These are phyloP conservation scores for Drosophila sulfurigaster DNA, from an alignment of 1,140 invertebrate species.

Conservation along the genomic window DNA sequence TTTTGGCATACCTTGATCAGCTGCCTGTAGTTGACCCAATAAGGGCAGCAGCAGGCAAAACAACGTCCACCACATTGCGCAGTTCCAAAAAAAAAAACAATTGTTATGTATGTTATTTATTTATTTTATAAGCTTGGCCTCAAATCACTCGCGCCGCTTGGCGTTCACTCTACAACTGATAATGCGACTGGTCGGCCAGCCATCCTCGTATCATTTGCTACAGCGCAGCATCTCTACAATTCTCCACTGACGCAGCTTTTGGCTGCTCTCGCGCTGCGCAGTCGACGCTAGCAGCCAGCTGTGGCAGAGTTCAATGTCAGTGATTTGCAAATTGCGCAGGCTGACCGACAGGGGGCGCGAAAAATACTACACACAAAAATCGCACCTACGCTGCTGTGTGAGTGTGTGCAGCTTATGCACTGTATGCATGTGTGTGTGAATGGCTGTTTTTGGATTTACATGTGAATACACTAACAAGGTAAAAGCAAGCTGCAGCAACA, in stretches of 20 bases:
- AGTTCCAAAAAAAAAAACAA: constrained; percentile 2
- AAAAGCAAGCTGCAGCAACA: neutral
- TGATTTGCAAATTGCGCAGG: constrained; percentile 39
- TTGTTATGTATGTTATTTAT: constrained; percentile 24
- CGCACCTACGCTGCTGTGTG: neutral
- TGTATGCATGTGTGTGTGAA: neutral
- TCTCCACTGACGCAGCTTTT: constrained; percentile 6
- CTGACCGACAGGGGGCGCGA: constrained; percentile 36
- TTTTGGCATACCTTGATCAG: constrained; percentile 60
- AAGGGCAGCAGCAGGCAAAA: constrained; percentile 15
- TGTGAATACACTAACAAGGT: neutral
- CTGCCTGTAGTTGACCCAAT: constrained; percentile 22
- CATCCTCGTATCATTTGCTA: constrained; percentile 11
- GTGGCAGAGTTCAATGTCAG: constrained; percentile 52
- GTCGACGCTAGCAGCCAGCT: constrained; percentile 17
- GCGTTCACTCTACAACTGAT: constrained; percentile 59
- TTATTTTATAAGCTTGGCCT: constrained; percentile 16
- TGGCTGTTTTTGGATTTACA: neutral
- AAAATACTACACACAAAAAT: constrained; percentile 17
- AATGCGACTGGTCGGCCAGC: constrained; percentile 34
- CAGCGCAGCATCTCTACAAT: constrained; percentile 8
- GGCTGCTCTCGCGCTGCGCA: neutral
- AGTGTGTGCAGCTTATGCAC: neutral
- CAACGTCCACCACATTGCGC: constrained; percentile 34
- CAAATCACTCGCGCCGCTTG: constrained; percentile 37